Percentiles rank a stretch among this genome's conserved stretches.
phyloP scores from a whole-genome alignment of 2,888 invertebrate genomes.

The Eledona agricola region DNA sequence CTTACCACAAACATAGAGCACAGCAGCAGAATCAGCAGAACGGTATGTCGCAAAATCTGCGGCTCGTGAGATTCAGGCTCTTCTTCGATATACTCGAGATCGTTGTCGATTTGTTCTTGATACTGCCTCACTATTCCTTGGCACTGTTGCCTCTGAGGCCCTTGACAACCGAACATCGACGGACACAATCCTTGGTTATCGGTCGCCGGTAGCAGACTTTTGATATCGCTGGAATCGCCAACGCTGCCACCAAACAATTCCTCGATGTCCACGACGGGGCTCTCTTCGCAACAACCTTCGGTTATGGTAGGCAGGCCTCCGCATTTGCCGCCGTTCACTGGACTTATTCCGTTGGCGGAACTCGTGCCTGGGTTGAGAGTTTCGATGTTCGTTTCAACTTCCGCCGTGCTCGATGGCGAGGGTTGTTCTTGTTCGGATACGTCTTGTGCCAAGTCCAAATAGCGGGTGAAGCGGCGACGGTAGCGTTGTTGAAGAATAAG shows the following conservation, averaged over 20 bases:
- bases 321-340: constrained; percentile 43
- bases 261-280: constrained; percentile 64
- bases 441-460: constrained; percentile 70
- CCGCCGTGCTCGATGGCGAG: constrained; percentile 46
- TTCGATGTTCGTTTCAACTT: constrained; percentile 42
- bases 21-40: constrained; percentile 79
- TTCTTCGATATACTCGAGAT: constrained; percentile 65
- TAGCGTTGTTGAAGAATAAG: constrained; percentile 85
- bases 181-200: constrained; percentile 59
- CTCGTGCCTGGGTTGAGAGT: constrained; percentile 42
- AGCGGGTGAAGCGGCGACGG: constrained; percentile 74
- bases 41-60: constrained; percentile 82
- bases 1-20: constrained; percentile 91
- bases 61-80: constrained; percentile 68
- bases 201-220: constrained; percentile 40
- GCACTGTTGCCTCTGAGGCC: constrained; percentile 64
- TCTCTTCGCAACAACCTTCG: constrained; percentile 64
- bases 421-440: constrained; percentile 56
- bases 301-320: constrained; percentile 58
- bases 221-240: constrained; percentile 11
- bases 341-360: constrained; percentile 40
- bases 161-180: constrained; percentile 65
- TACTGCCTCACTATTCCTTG: constrained; percentile 65
- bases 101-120: constrained; percentile 64
- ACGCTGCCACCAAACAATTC: constrained; percentile 2